Percentiles rank a stretch among this genome's conserved stretches.
phyloP scores from a whole-genome alignment of 92 coral and sea anemone species.

The Epizoanthus rinbou region DNA sequence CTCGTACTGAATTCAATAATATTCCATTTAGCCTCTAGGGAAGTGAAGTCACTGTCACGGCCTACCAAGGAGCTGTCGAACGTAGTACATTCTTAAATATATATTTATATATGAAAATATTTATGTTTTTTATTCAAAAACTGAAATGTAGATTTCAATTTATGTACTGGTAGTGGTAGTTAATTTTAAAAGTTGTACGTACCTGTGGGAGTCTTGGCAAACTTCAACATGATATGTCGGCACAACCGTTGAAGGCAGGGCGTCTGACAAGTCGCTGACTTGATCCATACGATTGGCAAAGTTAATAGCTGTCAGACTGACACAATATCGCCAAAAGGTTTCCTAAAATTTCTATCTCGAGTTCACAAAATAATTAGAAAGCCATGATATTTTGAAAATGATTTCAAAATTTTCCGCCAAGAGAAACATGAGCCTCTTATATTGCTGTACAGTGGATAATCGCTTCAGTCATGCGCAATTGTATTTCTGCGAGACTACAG shows the following conservation, averaged over 20 bases:
- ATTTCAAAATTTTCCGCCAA: constrained; percentile 88
- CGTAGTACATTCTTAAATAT: too few species aligned
- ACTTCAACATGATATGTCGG: constrained; percentile 86
- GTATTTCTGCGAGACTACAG: background rate
- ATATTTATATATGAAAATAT: background rate
- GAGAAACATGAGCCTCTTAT: constrained; percentile 57
- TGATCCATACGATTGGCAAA: constrained; percentile 75
- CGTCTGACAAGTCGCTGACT: constrained; percentile 92
- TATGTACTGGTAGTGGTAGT: background rate
- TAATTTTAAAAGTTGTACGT: background rate
- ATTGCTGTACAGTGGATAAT: background rate
- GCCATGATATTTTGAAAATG: background rate
- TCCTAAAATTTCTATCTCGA: background rate
- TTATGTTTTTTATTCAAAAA: background rate
- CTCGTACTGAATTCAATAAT: too few species aligned
- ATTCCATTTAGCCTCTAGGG: too few species aligned
- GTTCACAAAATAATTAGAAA: constrained; percentile 11
- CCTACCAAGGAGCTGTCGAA: too few species aligned
- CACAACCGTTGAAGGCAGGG: constrained; percentile 79
- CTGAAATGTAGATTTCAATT: background rate
- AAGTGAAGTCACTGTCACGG: too few species aligned
- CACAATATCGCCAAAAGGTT: background rate
- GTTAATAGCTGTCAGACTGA: background rate
- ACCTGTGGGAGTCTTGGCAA: constrained; percentile 85
- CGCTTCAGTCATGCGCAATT: constrained; percentile 37